Evolutionary conservation across 2,113 vertebrate genomes (phyloP).

Genomic region (Rhea pennata): DNA sequence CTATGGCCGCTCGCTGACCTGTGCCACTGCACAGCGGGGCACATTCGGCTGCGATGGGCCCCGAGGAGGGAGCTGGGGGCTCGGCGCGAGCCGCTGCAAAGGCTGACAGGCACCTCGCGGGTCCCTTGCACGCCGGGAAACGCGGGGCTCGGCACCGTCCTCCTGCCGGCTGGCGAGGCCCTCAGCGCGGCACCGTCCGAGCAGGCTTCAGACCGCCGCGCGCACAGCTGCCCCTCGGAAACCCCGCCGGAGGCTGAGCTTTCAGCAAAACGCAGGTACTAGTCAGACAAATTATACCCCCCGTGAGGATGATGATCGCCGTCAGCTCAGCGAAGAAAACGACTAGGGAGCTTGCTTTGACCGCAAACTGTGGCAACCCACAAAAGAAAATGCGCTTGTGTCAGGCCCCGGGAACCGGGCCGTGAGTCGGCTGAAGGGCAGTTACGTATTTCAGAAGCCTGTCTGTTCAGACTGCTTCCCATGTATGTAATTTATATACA

Average conservation of each 20-base stretch:
- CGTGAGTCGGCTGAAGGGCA: neutral
- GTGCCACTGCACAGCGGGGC: neutral
- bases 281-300: neutral
- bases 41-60: fast-evolving
- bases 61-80: neutral
- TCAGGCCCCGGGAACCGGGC: neutral
- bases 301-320: neutral
- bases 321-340: neutral
- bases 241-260: neutral
- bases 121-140: neutral
- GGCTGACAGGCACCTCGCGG: fast-evolving
- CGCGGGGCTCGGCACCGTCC: fast-evolving
- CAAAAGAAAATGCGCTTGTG: slow-evolving; percentile 3
- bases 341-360: neutral
- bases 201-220: fast-evolving
- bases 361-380: neutral
- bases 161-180: neutral
- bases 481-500: neutral
- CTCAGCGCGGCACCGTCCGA: neutral
- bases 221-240: neutral
- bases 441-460: neutral
- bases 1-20: neutral
- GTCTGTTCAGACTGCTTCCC: neutral
- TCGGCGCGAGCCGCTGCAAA: fast-evolving
- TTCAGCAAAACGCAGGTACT: neutral